These are phyloP conservation scores for Lepidocyrtinus sp. DNA, from an alignment of 2,888 invertebrate genomes.

Conservation along the genomic window DNA sequence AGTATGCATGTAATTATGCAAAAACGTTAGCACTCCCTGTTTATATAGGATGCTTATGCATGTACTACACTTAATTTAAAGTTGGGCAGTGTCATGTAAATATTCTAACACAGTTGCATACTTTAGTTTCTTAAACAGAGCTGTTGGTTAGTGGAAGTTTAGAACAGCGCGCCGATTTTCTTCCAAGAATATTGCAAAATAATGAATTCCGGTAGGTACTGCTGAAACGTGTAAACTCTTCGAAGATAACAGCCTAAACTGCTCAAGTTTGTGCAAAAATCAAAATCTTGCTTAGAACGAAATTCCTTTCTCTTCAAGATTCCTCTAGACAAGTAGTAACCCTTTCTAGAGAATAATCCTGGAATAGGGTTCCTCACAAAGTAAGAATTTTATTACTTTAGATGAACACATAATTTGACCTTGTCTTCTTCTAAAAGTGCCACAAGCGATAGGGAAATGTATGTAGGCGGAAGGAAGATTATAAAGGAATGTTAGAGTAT, in stretches of 20 bases:
- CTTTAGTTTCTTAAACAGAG: neutral
- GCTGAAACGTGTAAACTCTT: neutral
- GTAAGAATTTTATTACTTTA: too few relatives aligned
- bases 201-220: too few relatives aligned
- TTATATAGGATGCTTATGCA: neutral
- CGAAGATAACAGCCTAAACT: conserved; percentile 2
- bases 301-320: neutral
- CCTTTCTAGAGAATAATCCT: too few relatives aligned
- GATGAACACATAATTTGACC: neutral
- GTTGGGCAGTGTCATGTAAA: neutral
- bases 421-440: neutral
- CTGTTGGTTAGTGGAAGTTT: too few relatives aligned
- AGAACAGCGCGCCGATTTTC: too few relatives aligned
- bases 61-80: neutral
- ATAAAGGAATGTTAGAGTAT: neutral
- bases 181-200: too few relatives aligned
- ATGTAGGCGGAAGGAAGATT: neutral
- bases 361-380: too few relatives aligned
- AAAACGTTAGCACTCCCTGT: conserved; percentile 31
- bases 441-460: too few relatives aligned
- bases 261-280: neutral
- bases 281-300: neutral
- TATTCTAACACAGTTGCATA: neutral
- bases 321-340: too few relatives aligned
- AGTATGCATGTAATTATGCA: conserved; percentile 56